Percentiles rank a stretch among this genome's conserved stretches.
Evolutionary conservation across 2,888 invertebrate genomes (phyloP).

Genomic region (Oligia latruncula): DNA sequence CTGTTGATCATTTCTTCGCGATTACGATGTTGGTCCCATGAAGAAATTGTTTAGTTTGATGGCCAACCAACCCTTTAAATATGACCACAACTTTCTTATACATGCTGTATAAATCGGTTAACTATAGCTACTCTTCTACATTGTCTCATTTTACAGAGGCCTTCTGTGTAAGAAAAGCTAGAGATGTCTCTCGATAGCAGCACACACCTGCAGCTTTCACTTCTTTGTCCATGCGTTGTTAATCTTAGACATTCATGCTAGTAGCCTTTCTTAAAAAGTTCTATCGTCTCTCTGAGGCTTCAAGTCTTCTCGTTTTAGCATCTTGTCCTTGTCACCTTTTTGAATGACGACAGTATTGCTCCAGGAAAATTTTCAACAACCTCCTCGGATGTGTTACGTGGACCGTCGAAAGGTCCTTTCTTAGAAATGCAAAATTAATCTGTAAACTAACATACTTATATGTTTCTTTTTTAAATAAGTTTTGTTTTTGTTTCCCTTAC

Average conservation of each 20-base stretch:
- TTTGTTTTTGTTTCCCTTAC: not conserved
- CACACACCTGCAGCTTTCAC: not conserved
- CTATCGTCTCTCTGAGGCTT: not conserved
- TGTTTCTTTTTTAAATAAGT: not conserved
- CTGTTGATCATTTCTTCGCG: not conserved
- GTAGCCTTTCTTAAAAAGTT: not conserved
- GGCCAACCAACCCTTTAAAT: not conserved
- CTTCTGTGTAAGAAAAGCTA: not conserved
- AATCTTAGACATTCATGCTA: not conserved
- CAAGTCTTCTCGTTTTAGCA: not conserved
- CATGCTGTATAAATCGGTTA: not conserved
- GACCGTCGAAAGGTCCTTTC: not conserved
- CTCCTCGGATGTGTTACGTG: not conserved
- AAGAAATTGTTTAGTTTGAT: not conserved
- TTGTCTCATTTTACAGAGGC: not conserved
- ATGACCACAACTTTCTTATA: not conserved
- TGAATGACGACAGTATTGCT: not conserved
- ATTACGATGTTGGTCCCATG: not conserved
- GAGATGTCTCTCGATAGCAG: not conserved
- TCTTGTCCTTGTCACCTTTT: not conserved
- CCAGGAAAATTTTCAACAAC: not conserved
- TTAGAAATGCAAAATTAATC: not conserved
- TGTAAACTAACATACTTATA: not conserved
- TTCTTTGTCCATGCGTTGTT: not conserved
- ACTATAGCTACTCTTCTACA: not conserved